Conservation (phyloP, 2,113 vertebrate species). For the Paradoxurus hermaphroditus region DNA sequence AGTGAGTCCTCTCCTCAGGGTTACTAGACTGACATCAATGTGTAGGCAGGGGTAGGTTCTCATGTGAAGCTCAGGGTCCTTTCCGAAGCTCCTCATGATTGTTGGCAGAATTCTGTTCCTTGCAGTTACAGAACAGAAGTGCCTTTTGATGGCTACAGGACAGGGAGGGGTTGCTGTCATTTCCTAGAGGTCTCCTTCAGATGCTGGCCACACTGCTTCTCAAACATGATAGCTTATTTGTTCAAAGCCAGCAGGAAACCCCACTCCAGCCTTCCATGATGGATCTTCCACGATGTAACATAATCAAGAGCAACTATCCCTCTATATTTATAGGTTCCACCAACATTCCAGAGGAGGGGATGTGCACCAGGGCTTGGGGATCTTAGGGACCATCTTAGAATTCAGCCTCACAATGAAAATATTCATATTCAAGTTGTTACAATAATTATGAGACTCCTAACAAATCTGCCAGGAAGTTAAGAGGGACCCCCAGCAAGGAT, state of each 20-base stretch:
- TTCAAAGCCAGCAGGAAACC: background rate
- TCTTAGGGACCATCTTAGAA: background rate
- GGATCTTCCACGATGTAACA: background rate
- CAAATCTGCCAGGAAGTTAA: background rate
- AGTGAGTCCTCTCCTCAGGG: background rate
- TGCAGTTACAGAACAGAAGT: background rate
- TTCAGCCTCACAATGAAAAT: background rate
- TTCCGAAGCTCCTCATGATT: background rate
- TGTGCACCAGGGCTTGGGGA: accelerated
- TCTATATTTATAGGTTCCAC: background rate
- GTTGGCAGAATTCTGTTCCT: background rate
- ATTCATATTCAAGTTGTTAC: background rate
- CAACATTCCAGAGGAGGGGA: background rate
- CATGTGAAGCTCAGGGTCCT: background rate
- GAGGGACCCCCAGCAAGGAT: background rate
- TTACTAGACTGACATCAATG: background rate
- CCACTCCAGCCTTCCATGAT: background rate
- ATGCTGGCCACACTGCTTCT: background rate
- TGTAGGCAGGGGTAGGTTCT: background rate
- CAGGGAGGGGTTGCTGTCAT: background rate
- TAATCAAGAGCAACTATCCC: background rate
- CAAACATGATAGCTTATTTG: background rate
- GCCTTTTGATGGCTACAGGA: background rate
- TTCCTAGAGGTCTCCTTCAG: background rate
- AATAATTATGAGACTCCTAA: background rate